These are phyloP conservation scores for Catharus bicknelli DNA, from an alignment of 2,113 vertebrate species.

Conservation along the genomic window DNA sequence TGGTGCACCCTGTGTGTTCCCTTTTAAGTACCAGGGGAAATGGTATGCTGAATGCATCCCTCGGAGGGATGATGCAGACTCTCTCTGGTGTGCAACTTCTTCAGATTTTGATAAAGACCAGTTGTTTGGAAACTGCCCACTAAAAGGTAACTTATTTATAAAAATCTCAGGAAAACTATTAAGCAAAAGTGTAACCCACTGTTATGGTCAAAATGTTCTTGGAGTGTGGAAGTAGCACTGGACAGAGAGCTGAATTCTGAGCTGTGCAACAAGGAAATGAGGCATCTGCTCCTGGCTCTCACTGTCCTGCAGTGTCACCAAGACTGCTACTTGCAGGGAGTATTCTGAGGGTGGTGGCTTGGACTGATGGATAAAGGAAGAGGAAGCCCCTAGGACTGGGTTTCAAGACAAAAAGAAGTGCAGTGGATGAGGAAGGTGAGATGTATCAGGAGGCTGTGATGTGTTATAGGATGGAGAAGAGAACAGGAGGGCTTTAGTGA, in stretches of 20 bases:
- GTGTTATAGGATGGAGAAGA: not conserved
- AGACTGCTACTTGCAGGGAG: not conserved
- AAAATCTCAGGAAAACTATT: not conserved
- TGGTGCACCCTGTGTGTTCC: conserved; percentile 86
- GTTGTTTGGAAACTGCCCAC: conserved; percentile 86
- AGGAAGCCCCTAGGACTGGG: not conserved
- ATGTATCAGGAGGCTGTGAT: not conserved
- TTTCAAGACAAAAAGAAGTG: not conserved
- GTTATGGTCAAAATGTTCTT: not conserved
- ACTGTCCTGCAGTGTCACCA: not conserved
- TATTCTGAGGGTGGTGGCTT: not conserved
- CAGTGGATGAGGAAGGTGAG: not conserved
- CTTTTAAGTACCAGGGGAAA: conserved; percentile 80
- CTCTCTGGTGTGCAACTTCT: conserved; percentile 84
- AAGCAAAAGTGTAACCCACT: not conserved
- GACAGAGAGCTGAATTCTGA: not conserved
- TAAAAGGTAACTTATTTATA: conserved; percentile 73
- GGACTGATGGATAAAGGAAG: not conserved
- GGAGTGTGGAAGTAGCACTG: not conserved
- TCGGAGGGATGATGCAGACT: not conserved
- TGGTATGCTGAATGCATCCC: conserved; percentile 86
- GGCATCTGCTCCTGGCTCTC: not conserved
- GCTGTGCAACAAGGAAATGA: not conserved
- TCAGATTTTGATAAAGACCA: conserved; percentile 77
- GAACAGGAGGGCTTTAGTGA: not conserved